Percentiles rank a stretch among this genome's conserved stretches.
Evolutionary conservation across 2,797 vertebrate species (phyloP).

Genomic region (Acanthis flammea): DNA sequence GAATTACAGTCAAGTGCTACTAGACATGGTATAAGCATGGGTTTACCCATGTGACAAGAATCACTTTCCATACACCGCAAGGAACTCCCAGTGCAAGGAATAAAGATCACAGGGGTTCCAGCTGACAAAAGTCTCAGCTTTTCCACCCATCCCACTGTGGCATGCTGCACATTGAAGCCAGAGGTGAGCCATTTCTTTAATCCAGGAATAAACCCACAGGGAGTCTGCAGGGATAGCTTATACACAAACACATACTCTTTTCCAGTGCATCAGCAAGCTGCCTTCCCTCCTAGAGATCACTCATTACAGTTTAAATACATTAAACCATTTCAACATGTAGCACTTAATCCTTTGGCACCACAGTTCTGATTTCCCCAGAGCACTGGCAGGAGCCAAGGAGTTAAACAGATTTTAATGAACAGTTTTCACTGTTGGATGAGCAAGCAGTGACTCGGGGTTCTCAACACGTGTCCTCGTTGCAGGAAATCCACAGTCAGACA

Average conservation of each 20-base stretch:
- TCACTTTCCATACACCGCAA: fast-evolving
- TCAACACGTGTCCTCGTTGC: fast-evolving
- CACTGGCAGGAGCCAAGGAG: not conserved
- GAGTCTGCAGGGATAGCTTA: not conserved
- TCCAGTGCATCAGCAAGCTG: not conserved
- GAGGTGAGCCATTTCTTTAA: not conserved
- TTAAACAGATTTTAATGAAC: not conserved
- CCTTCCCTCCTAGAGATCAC: not conserved
- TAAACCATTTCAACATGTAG: not conserved
- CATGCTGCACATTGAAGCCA: not conserved
- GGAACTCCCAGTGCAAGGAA: not conserved
- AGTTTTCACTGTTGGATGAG: not conserved
- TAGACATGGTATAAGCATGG: not conserved
- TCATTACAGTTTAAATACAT: not conserved
- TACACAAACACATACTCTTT: not conserved
- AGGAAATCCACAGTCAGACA: not conserved
- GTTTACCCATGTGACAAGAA: not conserved
- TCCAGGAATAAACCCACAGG: not conserved
- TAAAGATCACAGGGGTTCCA: not conserved
- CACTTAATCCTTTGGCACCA: not conserved
- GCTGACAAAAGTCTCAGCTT: not conserved
- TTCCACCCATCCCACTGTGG: not conserved
- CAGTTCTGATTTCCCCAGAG: not conserved
- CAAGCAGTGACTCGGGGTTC: not conserved
- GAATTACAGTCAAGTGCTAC: conserved; percentile 3